phyloP scores from a whole-genome alignment of 1,140 invertebrate genomes.

The Hirudo medicinalis region DNA sequence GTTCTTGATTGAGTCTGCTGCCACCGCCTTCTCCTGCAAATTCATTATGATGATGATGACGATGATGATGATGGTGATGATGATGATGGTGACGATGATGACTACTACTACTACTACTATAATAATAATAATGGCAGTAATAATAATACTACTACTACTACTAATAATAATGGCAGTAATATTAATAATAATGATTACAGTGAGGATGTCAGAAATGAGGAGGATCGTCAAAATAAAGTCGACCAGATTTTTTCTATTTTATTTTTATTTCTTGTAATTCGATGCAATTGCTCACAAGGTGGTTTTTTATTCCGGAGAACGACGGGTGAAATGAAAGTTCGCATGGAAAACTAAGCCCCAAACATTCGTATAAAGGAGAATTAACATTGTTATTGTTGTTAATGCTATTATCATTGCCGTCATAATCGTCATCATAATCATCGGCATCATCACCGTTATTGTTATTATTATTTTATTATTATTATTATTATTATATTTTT shows the following conservation, averaged over 20 bases:
- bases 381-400: neutral
- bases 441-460: neutral
- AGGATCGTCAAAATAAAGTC: too few relatives aligned
- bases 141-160: neutral
- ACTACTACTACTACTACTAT: neutral
- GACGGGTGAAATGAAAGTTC: too few relatives aligned
- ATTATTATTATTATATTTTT: neutral
- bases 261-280: conserved; percentile 5
- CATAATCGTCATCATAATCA: neutral
- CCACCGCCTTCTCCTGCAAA: too few relatives aligned
- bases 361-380: neutral
- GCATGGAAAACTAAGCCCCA: too few relatives aligned
- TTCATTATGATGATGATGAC: neutral
- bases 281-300: neutral
- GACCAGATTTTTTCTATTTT: neutral
- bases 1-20: too few relatives aligned
- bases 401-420: neutral
- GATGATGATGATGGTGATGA: neutral
- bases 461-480: neutral
- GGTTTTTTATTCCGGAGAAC: too few relatives aligned
- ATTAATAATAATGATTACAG: neutral
- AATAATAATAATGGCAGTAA: neutral
- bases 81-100: neutral
- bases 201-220: neutral
- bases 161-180: neutral